Evolutionary conservation across 2,888 invertebrate species (phyloP).

Genomic region (Nomada ruficornis): DNA sequence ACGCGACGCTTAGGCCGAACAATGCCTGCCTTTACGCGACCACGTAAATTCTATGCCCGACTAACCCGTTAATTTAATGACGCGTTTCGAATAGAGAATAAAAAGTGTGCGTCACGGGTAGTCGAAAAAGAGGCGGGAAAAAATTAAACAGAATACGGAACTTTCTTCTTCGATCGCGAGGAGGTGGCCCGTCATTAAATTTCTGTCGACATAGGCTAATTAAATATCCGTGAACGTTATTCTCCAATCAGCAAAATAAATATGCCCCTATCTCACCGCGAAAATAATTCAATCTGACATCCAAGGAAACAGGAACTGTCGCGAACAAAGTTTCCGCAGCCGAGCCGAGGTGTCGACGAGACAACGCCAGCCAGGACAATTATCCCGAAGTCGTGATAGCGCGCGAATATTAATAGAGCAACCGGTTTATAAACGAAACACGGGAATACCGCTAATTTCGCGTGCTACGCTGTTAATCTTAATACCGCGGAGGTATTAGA

Average conservation of each 20-base stretch:
- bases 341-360: constrained; percentile 2
- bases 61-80: constrained; percentile 13
- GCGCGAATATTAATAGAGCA: constrained; percentile 48
- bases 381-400: constrained; percentile 18
- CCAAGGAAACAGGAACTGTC: background rate
- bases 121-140: too few relatives aligned
- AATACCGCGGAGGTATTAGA: background rate
- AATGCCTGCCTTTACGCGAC: background rate
- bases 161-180: background rate
- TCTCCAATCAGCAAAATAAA: constrained; percentile 49
- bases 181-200: constrained; percentile 36
- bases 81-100: too few relatives aligned
- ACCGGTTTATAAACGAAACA: constrained; percentile 30
- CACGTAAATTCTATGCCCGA: background rate
- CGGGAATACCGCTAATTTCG: too few relatives aligned
- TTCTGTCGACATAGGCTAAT: constrained; percentile 13
- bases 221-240: constrained; percentile 34
- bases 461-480: too few relatives aligned
- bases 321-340: constrained; percentile 4
- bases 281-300: constrained; percentile 39
- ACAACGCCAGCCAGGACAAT: constrained; percentile 24
- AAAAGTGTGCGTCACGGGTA: background rate
- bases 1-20: constrained; percentile 11
- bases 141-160: too few relatives aligned
- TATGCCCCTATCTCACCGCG: constrained; percentile 36